phyloP scores from a whole-genome alignment of 2,888 invertebrate genomes.

The Heliconius ethilla region DNA sequence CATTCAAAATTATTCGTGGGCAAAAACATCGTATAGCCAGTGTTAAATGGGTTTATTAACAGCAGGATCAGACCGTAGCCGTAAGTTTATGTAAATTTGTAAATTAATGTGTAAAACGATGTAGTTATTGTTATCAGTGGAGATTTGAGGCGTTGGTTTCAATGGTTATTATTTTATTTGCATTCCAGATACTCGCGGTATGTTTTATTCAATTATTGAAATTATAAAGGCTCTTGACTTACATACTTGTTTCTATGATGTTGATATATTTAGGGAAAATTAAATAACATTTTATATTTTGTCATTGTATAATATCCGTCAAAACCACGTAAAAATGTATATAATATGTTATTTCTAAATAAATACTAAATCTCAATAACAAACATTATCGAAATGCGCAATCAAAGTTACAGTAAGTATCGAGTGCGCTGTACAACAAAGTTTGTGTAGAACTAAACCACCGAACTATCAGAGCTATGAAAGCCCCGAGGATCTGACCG shows the following conservation, averaged over 20 bases:
- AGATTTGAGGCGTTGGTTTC: conserved; percentile 53
- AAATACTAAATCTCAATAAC: background rate
- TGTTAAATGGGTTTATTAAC: conserved; percentile 64
- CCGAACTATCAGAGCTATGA: conserved; percentile 46
- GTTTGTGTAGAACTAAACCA: conserved; percentile 37
- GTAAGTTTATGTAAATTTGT: conserved; percentile 61
- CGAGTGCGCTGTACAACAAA: conserved; percentile 7
- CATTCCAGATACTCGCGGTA: background rate
- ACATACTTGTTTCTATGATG: background rate
- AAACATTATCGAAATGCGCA: conserved; percentile 22
- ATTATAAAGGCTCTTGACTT: background rate
- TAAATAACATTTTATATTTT: background rate
- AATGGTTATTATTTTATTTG: background rate
- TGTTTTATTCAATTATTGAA: background rate
- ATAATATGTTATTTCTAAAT: background rate
- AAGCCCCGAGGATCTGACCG: conserved; percentile 51
- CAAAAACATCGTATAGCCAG: conserved; percentile 53
- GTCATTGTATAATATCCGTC: background rate
- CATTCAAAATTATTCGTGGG: conserved; percentile 36
- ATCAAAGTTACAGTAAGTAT: conserved; percentile 18
- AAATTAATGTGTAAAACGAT: conserved; percentile 61
- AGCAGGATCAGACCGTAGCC: conserved; percentile 55
- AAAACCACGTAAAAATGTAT: too few relatives aligned
- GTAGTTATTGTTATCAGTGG: conserved; percentile 53
- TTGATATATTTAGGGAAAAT: background rate